Evolutionary conservation across 1,140 invertebrate genomes (phyloP), one percentile per base, ranked within the genome.

Genomic region (Phymastichus coffea): DNA sequence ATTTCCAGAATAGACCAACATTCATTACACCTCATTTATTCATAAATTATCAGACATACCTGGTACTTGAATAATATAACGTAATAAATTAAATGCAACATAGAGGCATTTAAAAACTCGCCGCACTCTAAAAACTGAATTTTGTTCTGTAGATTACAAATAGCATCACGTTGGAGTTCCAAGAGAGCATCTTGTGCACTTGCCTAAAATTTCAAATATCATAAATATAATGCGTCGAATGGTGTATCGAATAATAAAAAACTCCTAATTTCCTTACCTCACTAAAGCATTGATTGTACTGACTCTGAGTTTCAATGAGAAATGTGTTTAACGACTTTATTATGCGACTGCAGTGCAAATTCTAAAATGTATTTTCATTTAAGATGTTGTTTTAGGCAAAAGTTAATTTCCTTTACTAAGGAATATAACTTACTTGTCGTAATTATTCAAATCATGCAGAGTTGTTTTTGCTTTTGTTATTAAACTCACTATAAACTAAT

Each of bases 231-330:
- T n/a, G n/a, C n/a, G n/a, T n/a, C n/a, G n/a, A n/a, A n/a, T n/a
- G n/a, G n/a, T n/a, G n/a, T n/a, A n/a, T n/a, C n/a, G n/a, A n/a
- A n/a, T n/a, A n/a, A n/a, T n/a, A n/a, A n/a, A n/a, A n/a, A n/a
- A n/a, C n/a, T n/a, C n/a, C n/a, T n/a, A n/a, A 49, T n/a, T 28
- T 40, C 53, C 63, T 64, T 54, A 77, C 75, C 71, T 79, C 72
- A n/a, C 69, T 61, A 41, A 71, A 79, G 61, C 77, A 79, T 47
- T 78, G 70, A 55, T 64, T 72, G 53, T 78, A 79, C 38, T 79
- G 77, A 25, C 62, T 64, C 54, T 76, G 71, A 23, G 69, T 75
- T 62, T 78, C 77, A 35, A 68, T 70, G 2, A 74, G 59, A 20
- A 66, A 67, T 14, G 75, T 56, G 55, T 55, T 66, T 53, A 77